Conservation (phyloP, 2,113 vertebrate species). For the Ranitomeya imitator region DNA sequence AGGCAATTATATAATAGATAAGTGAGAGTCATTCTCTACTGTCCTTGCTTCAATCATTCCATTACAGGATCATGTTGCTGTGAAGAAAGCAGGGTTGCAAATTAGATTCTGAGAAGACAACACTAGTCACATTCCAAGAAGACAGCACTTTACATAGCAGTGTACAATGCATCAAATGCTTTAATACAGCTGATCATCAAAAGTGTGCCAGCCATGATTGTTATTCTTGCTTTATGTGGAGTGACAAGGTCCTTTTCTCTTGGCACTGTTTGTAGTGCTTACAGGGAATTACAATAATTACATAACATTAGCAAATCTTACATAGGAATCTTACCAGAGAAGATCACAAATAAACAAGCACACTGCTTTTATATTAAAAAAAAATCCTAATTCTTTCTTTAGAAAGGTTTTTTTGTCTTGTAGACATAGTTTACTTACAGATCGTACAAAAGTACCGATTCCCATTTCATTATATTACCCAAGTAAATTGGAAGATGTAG, state of each 20-base stretch:
- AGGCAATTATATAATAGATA: too few relatives aligned
- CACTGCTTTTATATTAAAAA: neutral
- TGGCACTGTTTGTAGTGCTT: neutral
- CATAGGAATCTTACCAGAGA: neutral
- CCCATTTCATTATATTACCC: neutral
- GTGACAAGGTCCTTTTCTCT: neutral
- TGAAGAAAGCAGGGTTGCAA: neutral
- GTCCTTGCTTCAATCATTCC: neutral
- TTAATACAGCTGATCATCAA: neutral
- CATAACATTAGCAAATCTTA: neutral
- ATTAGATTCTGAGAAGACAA: neutral
- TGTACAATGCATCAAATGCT: neutral
- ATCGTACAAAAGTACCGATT: neutral
- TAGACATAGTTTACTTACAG: neutral
- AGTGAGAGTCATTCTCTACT: too few relatives aligned
- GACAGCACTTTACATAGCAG: neutral
- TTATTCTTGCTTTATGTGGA: neutral
- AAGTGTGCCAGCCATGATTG: neutral
- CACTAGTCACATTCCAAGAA: neutral
- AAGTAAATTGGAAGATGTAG: neutral
- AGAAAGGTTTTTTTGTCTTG: neutral
- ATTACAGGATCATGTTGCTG: neutral
- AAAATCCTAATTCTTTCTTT: too few relatives aligned
- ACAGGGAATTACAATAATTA: neutral
- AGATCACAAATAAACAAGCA: neutral